Base-by-base conservation (phyloP, 2,113 vertebrate species). In the Cariama cristata region DNA sequence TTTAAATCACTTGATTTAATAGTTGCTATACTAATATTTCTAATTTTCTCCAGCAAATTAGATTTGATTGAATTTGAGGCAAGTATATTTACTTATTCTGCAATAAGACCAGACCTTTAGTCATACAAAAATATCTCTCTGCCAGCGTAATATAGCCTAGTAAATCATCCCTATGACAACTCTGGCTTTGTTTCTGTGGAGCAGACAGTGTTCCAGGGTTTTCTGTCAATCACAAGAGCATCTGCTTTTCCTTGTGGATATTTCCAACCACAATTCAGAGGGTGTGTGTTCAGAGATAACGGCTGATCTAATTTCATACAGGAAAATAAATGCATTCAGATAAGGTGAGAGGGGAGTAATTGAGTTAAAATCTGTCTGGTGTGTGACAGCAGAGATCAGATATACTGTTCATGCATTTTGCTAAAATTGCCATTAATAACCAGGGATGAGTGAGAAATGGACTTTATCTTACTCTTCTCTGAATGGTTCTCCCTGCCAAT, bases 261-360 rank as follows among this genome's bases (percentile, higher is more conserved):
- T 86, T 93, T 93, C 45, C 75, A 90, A 30, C 81, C 45, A 45
- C 80, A 60, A 63, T 88, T 94, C 79, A 49, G 62, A 87, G 82
- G 26, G 67, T 59, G 82, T 66, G 47, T 87, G 67, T 71, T 85
- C 58, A 86, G 90, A 94, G 94, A 97, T 96, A 97, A 93, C 18
- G 1, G 81, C 91, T 92, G 94, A 95, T 97, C 93, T 96, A 81
- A 95, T 95, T 96, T 45, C 74, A 66, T 86, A 67, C 42, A 81
- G 52, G 64, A 94, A 95, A 96, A 95, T 72, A 90, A 79, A 84
- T 67, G 60, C 32, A 74, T 92, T 92, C 82, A 95, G 95, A 93
- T 96, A 96, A 96, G 93, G 82, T 85, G 85, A 97, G 90, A 96
- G 79, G 66, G 86, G 68, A 93, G 74, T 91, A 95, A 96, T 75